These are phyloP conservation scores for Tympanoctomys barrerae DNA, from an alignment of 2,797 vertebrate species.

Conservation along the genomic window DNA sequence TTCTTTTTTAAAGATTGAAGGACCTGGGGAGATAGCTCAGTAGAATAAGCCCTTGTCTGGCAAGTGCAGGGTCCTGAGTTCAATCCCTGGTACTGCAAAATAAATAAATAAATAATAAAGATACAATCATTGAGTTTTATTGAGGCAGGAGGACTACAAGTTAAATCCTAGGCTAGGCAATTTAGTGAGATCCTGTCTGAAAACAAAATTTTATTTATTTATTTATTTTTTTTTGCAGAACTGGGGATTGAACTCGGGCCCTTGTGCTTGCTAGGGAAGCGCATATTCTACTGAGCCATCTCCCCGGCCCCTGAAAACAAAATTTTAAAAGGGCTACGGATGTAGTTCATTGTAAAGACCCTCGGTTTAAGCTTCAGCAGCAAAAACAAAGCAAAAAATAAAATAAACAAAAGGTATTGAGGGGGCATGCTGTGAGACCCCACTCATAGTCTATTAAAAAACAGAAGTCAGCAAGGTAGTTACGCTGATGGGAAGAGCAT, in stretches of 20 bases:
- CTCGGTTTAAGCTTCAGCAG: not conserved
- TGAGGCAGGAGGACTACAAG: not conserved
- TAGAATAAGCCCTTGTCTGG: too few relatives aligned
- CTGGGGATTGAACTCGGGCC: too few relatives aligned
- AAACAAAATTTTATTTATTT: not conserved
- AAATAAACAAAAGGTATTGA: not conserved
- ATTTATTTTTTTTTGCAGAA: too few relatives aligned
- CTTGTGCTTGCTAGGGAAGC: too few relatives aligned
- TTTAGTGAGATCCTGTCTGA: not conserved
- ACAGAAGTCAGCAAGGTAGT: not conserved
- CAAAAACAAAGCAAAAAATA: not conserved
- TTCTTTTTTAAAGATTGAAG: too few relatives aligned
- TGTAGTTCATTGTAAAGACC: not conserved
- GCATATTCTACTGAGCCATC: too few relatives aligned
- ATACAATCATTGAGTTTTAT: not conserved
- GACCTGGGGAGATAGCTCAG: too few relatives aligned
- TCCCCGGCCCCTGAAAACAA: not conserved
- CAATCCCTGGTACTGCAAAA: too few relatives aligned
- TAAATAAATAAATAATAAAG: too few relatives aligned
- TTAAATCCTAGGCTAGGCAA: not conserved
- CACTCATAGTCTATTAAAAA: not conserved
- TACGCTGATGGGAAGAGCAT: not conserved
- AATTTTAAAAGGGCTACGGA: not conserved
- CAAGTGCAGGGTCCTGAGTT: too few relatives aligned
- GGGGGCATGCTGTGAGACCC: not conserved